A percentile compares a stretch with the other conserved stretches of the same genome.
phyloP scores from a whole-genome alignment of 2,797 vertebrate species.

The Anguilla marmorata region DNA sequence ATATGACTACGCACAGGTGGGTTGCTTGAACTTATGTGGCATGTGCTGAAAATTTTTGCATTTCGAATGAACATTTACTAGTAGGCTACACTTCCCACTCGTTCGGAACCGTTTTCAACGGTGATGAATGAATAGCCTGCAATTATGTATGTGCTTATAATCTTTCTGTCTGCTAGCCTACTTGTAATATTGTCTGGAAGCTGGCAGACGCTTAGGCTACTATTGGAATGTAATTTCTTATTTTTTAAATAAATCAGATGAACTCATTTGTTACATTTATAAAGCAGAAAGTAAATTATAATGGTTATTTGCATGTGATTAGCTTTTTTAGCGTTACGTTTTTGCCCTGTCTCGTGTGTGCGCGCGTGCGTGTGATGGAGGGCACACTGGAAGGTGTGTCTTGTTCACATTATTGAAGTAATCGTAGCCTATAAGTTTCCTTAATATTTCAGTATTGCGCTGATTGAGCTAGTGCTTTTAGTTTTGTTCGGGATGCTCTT shows the following conservation, averaged over 20 bases:
- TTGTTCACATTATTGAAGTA: not conserved
- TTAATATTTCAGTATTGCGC: not conserved
- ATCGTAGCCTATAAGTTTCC: not conserved
- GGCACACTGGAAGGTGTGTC: not conserved
- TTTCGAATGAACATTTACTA: not conserved
- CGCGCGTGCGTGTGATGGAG: not conserved
- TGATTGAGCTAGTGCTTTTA: not conserved
- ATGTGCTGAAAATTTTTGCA: not conserved
- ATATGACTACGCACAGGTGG: conserved; percentile 77
- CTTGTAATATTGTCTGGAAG: not conserved
- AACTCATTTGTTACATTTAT: conserved; percentile 21
- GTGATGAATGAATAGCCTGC: not conserved
- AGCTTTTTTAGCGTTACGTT: not conserved
- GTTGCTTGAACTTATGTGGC: conserved; percentile 51
- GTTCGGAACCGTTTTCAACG: not conserved
- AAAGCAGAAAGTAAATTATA: conserved; percentile 16
- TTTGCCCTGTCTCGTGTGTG: not conserved
- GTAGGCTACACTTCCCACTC: not conserved
- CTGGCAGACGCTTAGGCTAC: not conserved
- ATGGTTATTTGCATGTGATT: not conserved
- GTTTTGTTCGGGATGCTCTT: not conserved
- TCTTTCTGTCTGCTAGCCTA: not conserved
- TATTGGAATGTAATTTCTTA: not conserved
- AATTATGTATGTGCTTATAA: no score
- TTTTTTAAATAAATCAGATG: not conserved